phyloP scores from a whole-genome alignment of 2,797 vertebrate genomes.

The Bryconaethiops microstoma region DNA sequence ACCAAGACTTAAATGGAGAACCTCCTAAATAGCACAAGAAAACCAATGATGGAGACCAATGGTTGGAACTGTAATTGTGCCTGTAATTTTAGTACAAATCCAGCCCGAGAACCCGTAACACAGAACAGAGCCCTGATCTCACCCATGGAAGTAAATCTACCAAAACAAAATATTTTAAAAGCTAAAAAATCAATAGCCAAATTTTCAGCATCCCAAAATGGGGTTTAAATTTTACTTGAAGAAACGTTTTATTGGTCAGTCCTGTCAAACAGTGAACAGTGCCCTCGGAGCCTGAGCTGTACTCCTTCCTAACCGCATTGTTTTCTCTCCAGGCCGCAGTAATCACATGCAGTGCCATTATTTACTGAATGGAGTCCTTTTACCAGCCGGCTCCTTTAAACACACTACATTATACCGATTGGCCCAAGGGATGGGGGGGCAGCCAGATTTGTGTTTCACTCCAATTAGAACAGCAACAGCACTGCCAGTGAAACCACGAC shows the following conservation, averaged over 20 bases:
- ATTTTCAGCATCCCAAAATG: too few species aligned
- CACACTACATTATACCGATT: slow-evolving; percentile 27
- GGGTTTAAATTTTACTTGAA: not conserved
- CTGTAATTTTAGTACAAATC: too few species aligned
- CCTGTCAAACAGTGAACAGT: not conserved
- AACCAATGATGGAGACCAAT: too few species aligned
- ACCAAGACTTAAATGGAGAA: too few species aligned
- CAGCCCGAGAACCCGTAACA: too few species aligned
- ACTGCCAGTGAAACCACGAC: not conserved
- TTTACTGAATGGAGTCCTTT: slow-evolving; percentile 76
- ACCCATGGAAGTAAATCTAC: too few species aligned
- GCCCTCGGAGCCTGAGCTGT: not conserved
- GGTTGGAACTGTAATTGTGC: too few species aligned
- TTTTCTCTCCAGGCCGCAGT: slow-evolving; percentile 73
- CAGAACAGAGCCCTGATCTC: too few species aligned
- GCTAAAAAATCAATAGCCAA: too few species aligned
- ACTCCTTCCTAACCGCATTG: slow-evolving; percentile 62
- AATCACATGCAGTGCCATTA: slow-evolving; percentile 59
- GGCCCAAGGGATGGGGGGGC: slow-evolving; percentile 54
- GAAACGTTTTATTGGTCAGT: not conserved
- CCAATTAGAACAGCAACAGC: slow-evolving; percentile 35
- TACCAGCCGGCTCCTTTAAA: slow-evolving; percentile 61
- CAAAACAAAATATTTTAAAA: too few species aligned
- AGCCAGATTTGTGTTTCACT: slow-evolving; percentile 40
- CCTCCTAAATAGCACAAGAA: too few species aligned